Evolutionary conservation across 2,113 vertebrate genomes (phyloP), one percentile per base, ranked within the genome.

Genomic region (Lichenostomus cassidix): DNA sequence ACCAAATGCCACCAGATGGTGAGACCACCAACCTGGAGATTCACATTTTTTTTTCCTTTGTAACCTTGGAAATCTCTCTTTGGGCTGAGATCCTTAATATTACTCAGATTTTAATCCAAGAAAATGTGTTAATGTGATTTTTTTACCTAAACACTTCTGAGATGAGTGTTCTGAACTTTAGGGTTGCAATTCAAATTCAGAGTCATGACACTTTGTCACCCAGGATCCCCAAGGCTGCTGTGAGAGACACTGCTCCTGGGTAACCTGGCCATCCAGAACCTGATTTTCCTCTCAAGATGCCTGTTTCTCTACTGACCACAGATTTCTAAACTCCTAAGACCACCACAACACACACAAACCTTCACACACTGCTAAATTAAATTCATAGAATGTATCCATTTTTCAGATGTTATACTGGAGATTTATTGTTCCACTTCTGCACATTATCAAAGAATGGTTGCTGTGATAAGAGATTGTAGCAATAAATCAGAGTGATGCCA

Each of bases 361-460:
- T 42, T 44, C 42, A 41, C 4, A 53, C 3, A 11, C 7, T 27
- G 20, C 22, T 73, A 65, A 81, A 82, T 62, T 42, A 76, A 82
- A 64, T 44, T 85, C 39, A 79, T 33, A 39, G 58, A 91, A 71
- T 31, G 23, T 29, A 73, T 75, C 60, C 2, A 22, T 35, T 83
- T 77, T 92, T 75, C 75, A 91, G 68, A 60, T 77, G 39, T 25
- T 89, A 62, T 37, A 69, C 6, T 0, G 8, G 58, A 90, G 82
- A 92, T 84, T 70, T 96, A 87, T 89, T 92, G 39, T 74, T 94
- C 83, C 49, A 83, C 50, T 92, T 95, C 50, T 80, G 62, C 63
- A 68, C 24, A 49, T 84, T 84, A 89, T 53, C 58, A 59, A 60
- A 86, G 39, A 92, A 71, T 2, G 2, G 42, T 89, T 86, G 53